Percentiles rank a stretch among this genome's conserved stretches.
phyloP scores from a whole-genome alignment of 1,140 invertebrate genomes.

The Mylabris phalerata region DNA sequence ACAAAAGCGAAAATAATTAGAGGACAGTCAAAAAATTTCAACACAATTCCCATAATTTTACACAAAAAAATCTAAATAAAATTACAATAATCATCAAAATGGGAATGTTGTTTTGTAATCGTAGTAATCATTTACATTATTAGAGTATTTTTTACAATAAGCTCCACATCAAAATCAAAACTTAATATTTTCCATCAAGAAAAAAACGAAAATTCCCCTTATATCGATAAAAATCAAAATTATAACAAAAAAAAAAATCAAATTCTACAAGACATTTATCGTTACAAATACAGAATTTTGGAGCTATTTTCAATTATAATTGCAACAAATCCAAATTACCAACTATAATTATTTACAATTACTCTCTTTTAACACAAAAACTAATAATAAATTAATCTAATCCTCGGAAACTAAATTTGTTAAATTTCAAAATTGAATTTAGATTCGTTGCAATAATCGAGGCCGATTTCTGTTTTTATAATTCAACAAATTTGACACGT shows the following conservation, averaged over 20 bases:
- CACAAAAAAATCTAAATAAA: too few relatives aligned
- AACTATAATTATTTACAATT: constrained; percentile 9
- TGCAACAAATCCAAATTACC: constrained; percentile 5
- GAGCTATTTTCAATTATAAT: constrained; percentile 3
- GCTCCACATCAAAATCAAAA: too few relatives aligned
- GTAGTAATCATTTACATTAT: too few relatives aligned
- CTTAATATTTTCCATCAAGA: too few relatives aligned
- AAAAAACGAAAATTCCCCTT: constrained; percentile 5
- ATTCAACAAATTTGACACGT: not conserved
- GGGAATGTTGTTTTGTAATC: not conserved
- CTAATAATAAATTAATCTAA: constrained; percentile 8
- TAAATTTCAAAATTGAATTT: constrained; percentile 1
- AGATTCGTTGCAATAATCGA: not conserved
- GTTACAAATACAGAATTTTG: constrained; percentile 3
- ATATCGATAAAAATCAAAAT: constrained; percentile 1
- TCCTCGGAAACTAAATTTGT: not conserved
- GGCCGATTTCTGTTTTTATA: not conserved
- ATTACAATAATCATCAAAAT: too few relatives aligned
- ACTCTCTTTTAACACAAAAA: constrained; percentile 2
- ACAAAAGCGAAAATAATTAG: too few relatives aligned
- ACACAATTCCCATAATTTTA: too few relatives aligned
- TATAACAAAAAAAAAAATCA: not conserved
- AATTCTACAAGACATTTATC: constrained; percentile 5
- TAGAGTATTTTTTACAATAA: too few relatives aligned
- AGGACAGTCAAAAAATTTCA: too few relatives aligned